Conservation (phyloP, 2,113 vertebrate genomes). For the Melanerpes aurifrons region DNA sequence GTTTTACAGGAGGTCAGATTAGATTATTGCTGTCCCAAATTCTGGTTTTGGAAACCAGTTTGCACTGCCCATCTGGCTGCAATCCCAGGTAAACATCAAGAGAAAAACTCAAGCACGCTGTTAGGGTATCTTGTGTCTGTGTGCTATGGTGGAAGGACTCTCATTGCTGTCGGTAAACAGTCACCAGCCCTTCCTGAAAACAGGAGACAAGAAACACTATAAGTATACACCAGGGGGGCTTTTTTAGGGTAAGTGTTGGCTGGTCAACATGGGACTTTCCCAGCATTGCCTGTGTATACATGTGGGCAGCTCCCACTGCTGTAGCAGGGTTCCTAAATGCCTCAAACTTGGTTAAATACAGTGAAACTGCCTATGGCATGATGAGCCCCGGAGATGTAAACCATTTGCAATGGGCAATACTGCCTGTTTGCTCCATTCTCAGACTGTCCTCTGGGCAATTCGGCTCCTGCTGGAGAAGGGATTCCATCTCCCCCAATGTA, state of each 20-base stretch:
- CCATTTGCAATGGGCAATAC: background rate
- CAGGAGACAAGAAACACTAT: background rate
- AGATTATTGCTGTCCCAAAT: constrained; percentile 18
- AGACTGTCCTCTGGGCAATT: background rate
- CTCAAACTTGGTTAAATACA: background rate
- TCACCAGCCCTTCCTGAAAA: constrained; percentile 33
- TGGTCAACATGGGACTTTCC: background rate
- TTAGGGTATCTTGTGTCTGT: background rate
- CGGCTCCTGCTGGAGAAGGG: background rate
- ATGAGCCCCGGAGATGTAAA: background rate
- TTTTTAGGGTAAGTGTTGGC: background rate
- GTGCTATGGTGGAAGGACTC: background rate
- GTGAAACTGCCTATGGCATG: accelerated
- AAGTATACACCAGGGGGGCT: background rate
- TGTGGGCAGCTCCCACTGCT: background rate
- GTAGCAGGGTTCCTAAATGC: background rate
- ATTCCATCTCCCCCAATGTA: background rate
- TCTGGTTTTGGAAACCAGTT: constrained; percentile 24
- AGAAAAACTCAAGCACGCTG: accelerated
- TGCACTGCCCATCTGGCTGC: constrained; percentile 31
- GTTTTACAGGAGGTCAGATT: constrained; percentile 38
- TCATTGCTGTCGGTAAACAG: background rate
- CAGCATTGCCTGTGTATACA: background rate
- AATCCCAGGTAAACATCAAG: constrained; percentile 26
- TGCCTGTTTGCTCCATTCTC: background rate